Evolutionary conservation across 2,797 vertebrate species (phyloP), one percentile per base, ranked within the genome.

Genomic region (Alauda arvensis): DNA sequence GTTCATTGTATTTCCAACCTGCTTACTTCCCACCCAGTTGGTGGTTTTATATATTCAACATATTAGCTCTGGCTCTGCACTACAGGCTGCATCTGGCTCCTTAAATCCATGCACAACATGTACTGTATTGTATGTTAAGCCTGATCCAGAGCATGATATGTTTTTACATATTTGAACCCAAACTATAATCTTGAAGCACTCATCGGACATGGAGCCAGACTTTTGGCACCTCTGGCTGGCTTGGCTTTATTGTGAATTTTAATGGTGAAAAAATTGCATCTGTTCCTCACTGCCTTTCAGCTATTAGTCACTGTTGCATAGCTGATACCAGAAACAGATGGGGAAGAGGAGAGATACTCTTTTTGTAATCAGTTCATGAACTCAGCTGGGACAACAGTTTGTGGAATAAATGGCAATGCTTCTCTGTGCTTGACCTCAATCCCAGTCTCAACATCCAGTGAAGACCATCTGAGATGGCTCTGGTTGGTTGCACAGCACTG

Each of bases 291-390:
- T 69, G 56, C 34, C 34, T 69, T 87, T 92, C 61, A 72, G 78
- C 72, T 88, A 57, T 59, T 71, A 69, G 55, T 55, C 2, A 20
- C 53, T 74, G 37, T 82, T 80, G 72, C 72, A 68, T 29, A 40
- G 77, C 52, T 61, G 60, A 63, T 66, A 77, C 17, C 45, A 83
- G 66, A 77, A 80, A 91, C 77, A 91, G 80, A 91, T 76, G 85
- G 80, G n/a, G 24, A 84, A 85, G 55, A 79, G 48, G 43, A 66
- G 56, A 69, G n/a, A 57, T 60, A 68, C 31, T 61, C 37, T 51
- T 68, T 79, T 45, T 80, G 48, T 66, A 87, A 88, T 71, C 82
- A 83, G 76, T 69, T 88, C 29, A 20, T 18, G 62, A 85, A 68
- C 59, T 83, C 88, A 87, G 11, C 43, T 71, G 84, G 59, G 87